These are phyloP conservation scores for Carlito syrichta DNA, from an alignment of 2,113 vertebrate species.

Conservation along the genomic window DNA sequence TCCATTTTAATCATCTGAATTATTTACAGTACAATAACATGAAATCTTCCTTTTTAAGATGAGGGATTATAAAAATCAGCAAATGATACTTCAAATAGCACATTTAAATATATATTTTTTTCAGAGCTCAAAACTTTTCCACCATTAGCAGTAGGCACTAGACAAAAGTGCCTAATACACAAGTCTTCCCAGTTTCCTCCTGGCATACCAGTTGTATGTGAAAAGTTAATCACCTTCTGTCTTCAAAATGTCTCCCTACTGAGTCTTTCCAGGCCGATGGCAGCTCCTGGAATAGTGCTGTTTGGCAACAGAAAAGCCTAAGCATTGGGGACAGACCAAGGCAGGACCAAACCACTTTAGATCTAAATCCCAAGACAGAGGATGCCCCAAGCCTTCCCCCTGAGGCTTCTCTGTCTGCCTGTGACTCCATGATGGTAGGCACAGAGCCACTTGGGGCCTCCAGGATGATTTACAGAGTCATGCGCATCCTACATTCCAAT, in stretches of 20 bases:
- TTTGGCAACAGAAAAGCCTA: not conserved
- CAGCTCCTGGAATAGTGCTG: not conserved
- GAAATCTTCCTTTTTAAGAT: constrained; percentile 15
- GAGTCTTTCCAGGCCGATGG: not conserved
- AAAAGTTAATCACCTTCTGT: not conserved
- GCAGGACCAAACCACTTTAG: not conserved
- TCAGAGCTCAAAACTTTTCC: not conserved
- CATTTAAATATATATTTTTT: constrained; percentile 21
- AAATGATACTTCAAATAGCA: constrained; percentile 18
- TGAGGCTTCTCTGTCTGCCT: not conserved
- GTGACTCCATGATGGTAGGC: not conserved
- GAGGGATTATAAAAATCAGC: not conserved
- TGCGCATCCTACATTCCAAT: not conserved
- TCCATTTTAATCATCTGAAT: constrained; percentile 65
- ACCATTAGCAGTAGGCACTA: not conserved
- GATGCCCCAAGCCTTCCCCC: not conserved
- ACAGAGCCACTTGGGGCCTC: fast-evolving
- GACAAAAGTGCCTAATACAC: not conserved
- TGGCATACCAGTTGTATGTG: not conserved
- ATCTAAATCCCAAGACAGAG: not conserved
- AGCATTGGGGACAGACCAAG: no score
- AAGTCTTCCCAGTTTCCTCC: not conserved
- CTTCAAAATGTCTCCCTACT: not conserved
- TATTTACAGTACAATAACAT: constrained; percentile 40
- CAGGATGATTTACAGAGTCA: not conserved